Evolutionary conservation across 1,140 invertebrate species (phyloP), one percentile per base, ranked within the genome.

Genomic region (Hylaeus anthracinus): DNA sequence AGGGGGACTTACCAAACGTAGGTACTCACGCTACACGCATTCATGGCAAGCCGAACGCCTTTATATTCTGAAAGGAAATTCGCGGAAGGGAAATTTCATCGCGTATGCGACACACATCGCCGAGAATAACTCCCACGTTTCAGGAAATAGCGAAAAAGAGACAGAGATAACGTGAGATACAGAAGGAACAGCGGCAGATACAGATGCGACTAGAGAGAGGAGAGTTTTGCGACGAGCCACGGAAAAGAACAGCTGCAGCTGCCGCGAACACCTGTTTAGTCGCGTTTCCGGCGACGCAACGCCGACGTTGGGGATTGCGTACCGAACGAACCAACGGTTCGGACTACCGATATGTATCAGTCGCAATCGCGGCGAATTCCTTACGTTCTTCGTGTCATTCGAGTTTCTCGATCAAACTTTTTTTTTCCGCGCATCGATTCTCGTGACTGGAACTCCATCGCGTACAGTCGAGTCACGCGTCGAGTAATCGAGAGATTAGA

Each of bases 191-290:
- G 39, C 53, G 15, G 15, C 26, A 26, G 26, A 26, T 26, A 55
- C 41, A 48, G 53, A 56, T 48, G 61, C n/a, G 55, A 72, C 73
- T 37, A 37, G 43, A 48, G 61, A 64, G 63, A 56, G 55, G 55
- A 77, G 45, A 73, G 76, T 71, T 82, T 79, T 74, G 80, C 75
- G 55, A 74, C 71, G 82, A 79, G 45, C 41, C 64, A 58, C 6
- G 12, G 77, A 39, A 63, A 56, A 72, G 66, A 66, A 72, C 76
- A 75, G 72, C 72, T 76, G 84, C 84, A 83, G 60, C 77, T 83
- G 76, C 60, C 67, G 75, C 64, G 39, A 84, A 85, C 86, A 88
- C 82, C 86, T 88, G 86, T 88, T 88, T 85, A 83, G 74, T 51
- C 70, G 63, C 71, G 63, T 83, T 86, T 86, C 85, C 85, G 85